phyloP scores from a whole-genome alignment of 2,888 invertebrate genomes.

The Sialis lutaria region DNA sequence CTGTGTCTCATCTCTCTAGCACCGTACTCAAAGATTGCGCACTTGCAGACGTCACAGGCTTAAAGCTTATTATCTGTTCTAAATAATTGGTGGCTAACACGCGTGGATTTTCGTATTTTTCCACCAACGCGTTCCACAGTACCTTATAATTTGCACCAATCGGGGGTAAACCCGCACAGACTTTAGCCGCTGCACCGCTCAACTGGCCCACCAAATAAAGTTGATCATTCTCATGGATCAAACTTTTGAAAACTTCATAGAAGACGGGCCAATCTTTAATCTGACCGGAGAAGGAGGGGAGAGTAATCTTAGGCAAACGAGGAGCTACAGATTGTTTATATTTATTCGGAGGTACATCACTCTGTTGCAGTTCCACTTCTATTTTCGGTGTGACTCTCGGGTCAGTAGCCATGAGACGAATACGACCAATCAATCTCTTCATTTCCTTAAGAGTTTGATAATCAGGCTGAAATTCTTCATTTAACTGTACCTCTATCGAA shows the following conservation, averaged over 20 bases:
- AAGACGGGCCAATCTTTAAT: background rate
- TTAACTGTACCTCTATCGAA: background rate
- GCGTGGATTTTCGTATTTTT: slow-evolving; percentile 1
- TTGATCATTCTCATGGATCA: background rate
- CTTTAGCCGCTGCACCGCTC: background rate
- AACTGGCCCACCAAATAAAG: background rate
- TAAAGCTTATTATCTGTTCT: background rate
- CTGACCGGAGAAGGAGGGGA: background rate
- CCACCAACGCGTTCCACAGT: background rate
- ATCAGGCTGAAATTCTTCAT: background rate
- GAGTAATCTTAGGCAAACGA: background rate
- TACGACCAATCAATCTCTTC: background rate
- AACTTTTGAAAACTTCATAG: background rate
- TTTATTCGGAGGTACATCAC: background rate
- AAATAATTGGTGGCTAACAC: background rate
- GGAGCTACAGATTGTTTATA: background rate
- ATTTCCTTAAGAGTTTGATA: background rate
- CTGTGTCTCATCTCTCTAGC: background rate
- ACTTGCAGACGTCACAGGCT: background rate
- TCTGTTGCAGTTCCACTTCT: background rate
- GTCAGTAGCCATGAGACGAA: no score
- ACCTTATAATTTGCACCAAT: background rate
- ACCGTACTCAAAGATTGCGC: background rate
- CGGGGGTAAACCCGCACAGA: background rate
- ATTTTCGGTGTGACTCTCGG: background rate